Evolutionary conservation across 1,140 invertebrate genomes (phyloP), one percentile per base, ranked within the genome.

Genomic region (Zaprionus taronus): DNA sequence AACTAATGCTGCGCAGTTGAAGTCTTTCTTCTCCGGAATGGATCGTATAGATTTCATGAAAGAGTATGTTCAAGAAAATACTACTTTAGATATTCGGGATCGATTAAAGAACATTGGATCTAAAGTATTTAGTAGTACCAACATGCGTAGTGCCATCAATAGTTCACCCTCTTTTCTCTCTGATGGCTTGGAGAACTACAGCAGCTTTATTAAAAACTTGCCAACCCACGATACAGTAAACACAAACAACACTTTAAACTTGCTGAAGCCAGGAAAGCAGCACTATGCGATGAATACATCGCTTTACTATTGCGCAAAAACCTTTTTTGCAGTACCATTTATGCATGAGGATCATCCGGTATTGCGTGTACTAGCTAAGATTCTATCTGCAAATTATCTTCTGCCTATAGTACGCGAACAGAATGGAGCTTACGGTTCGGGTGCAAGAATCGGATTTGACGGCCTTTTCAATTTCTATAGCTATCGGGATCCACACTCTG

Each of bases 361-460:
- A 64, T 89, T 98, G 20, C 93, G 95, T 62, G 94, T 98, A 1
- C 91, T 98, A 1, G 95, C 96, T 0, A 95, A 96, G 83, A 93
- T 98, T 38, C 81, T 98, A 15, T 95, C 96, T 1, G 95, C 96
- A 0, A 96, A 97, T 89, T 98, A 97, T 93, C 93, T 99, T 4
- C 95, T 97, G 91, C 95, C 96, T 9, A 95, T 97, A 85, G 95
- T 99, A 4, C 94, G 97, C 72, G 98, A 98, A 92, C 97, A 98
- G 90, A 97, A 97, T 77, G 97, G 98, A 11, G 98, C 98, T 4
- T 99, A 98, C 92, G 98, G 97, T 1, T 95, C 96, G 36, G 97
- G 97, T 3, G 96, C 96, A 0, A 94, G 90, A 56, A 74, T 97
- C 15, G 94, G 94, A 1, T 86, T 94, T 2, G 95, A 96, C 75